Percentiles rank a stretch among this genome's conserved stretches.
These are phyloP conservation scores for Dolichopus griseipennis DNA, from an alignment of 2,888 invertebrate species.

Conservation along the genomic window DNA sequence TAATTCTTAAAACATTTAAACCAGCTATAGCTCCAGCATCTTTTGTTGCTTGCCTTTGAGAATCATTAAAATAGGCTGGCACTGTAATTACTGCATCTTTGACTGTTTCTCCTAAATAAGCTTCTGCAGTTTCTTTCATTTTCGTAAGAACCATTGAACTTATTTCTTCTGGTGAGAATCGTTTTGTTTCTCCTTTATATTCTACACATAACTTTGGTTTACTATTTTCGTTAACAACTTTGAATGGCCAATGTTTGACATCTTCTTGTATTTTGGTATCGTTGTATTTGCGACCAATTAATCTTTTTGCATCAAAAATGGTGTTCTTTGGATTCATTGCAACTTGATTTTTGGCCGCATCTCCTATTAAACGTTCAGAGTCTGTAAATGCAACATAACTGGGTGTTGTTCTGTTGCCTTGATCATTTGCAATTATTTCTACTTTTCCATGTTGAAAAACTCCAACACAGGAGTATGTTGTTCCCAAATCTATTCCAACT, in stretches of 20 bases:
- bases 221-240: constrained; percentile 68
- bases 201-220: constrained; percentile 75
- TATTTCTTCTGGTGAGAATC: constrained; percentile 82
- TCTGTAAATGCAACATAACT: constrained; percentile 74
- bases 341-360: constrained; percentile 70
- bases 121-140: constrained; percentile 89
- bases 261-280: constrained; percentile 83
- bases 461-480: constrained; percentile 77
- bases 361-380: constrained; percentile 64
- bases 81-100: constrained; percentile 78
- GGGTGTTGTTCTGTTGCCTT: constrained; percentile 71
- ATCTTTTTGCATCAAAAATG: constrained; percentile 82
- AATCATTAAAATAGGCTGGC: constrained; percentile 84
- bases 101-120: constrained; percentile 76
- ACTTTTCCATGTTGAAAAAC: constrained; percentile 76
- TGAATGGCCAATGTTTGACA: constrained; percentile 92
- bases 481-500: constrained; percentile 78
- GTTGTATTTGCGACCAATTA: constrained; percentile 83
- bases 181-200: constrained; percentile 82
- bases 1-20: constrained; percentile 80
- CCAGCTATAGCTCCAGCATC: constrained; percentile 86
- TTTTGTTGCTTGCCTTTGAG: constrained; percentile 86
- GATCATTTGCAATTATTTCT: constrained; percentile 75
- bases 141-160: constrained; percentile 87
- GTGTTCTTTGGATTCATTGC: constrained; percentile 81